Evolutionary conservation across 2,113 vertebrate species (phyloP), one percentile per base, ranked within the genome.

Genomic region (Globicephala melas): DNA sequence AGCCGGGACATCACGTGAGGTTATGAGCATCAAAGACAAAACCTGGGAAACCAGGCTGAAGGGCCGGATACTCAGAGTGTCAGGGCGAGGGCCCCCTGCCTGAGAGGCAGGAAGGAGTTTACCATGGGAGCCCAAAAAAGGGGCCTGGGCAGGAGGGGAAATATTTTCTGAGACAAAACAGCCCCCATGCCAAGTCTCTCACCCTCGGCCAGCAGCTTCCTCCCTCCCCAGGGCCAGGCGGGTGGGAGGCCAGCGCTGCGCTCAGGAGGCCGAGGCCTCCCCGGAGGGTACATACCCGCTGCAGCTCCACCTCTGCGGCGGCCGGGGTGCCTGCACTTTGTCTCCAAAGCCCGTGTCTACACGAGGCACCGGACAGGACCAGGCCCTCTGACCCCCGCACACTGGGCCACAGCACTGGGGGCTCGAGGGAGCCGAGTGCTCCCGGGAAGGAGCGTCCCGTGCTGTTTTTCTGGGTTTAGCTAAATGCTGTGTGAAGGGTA

Each of bases 401-500:
- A 31, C 18, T 9, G 2, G 28, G 81, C 41, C 88, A 91, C 60
- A 7, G 91, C 84, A 77, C 97, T 93, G 1, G 6, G 33, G 6
- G 33, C 58, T 18, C 0, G 12, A 28, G 68, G 60, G 58, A 2
- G 10, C 11, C 1, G 33, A 58, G 81, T 1, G 7, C 15, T 26
- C 73, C 55, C 9, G 0, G 15, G 68, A 20, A 80, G 70, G 84
- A 20, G 63, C 55, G 1, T 4, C 10, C 0, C 2, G 21, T 67
- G 13, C 77, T 21, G 98, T 97, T 98, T 97, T 94, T 96, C 98
- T 68, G 98, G 95, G 98, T 97, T 95, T 76, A 98, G 98, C 97
- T 95, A 98, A 98, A 97, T 23, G 92, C 97, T 89, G 94, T 93
- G 97, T 96, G 98, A 98, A 98, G 94, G 97, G 98, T 97, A 96